A percentile compares a stretch with the other conserved stretches of the same genome.
These are phyloP conservation scores for Agelas oroides DNA, from an alignment of 37 sponge, comb jelly and placozoan genomes.

Conservation along the genomic window DNA sequence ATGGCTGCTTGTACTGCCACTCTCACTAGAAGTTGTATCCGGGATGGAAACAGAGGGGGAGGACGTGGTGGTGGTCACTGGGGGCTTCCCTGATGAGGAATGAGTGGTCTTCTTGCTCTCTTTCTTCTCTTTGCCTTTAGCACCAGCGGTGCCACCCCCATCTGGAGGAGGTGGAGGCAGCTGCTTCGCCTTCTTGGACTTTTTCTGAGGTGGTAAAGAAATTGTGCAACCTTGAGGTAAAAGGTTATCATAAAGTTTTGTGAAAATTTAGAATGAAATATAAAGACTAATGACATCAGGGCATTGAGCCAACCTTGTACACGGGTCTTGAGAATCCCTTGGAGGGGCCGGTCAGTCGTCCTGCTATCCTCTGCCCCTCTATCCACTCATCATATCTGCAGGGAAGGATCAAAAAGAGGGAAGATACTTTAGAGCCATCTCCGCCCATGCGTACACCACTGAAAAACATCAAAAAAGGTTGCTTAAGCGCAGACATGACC, in stretches of 20 bases:
- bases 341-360: conserved; percentile 33
- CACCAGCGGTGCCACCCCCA: too few relatives aligned
- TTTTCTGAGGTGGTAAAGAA: too few relatives aligned
- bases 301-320: conserved; percentile 20
- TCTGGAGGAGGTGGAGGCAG: too few relatives aligned
- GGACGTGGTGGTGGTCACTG: background rate
- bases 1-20: background rate
- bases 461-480: too few relatives aligned
- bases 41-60: background rate
- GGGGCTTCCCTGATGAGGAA: background rate
- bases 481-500: too few relatives aligned
- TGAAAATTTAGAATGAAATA: too few relatives aligned
- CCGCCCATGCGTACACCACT: too few relatives aligned
- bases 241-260: too few relatives aligned
- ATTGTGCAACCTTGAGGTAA: too few relatives aligned
- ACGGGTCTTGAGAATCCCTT: conserved; percentile 19
- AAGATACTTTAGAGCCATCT: too few relatives aligned
- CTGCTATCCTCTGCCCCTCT: conserved; percentile 51
- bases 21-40: background rate
- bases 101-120: background rate
- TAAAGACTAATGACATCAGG: too few relatives aligned
- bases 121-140: background rate
- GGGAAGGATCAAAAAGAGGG: background rate
- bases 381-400: conserved; percentile 90
- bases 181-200: too few relatives aligned